A percentile compares a stretch with the other conserved stretches of the same genome.
These are phyloP conservation scores for Aphidius colemani DNA, from an alignment of 2,888 invertebrate genomes.

Conservation along the genomic window DNA sequence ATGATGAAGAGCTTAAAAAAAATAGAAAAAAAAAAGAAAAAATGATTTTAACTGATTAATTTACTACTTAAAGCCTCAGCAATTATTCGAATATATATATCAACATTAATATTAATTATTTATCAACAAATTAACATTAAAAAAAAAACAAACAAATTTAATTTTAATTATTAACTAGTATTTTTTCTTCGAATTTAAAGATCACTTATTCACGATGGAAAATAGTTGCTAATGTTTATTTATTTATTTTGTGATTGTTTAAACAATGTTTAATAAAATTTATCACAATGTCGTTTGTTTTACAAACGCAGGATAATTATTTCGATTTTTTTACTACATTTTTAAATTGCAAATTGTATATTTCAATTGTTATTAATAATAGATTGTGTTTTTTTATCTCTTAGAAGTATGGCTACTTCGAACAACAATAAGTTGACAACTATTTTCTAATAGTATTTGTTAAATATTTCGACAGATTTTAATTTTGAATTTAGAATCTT, in stretches of 20 bases:
- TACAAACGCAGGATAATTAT: background rate
- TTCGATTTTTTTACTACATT: background rate
- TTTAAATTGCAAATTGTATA: background rate
- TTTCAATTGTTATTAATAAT: background rate
- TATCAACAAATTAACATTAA: conserved; percentile 36
- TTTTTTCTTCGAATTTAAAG: conserved; percentile 1
- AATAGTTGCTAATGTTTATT: too few species aligned
- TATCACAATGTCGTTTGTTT: background rate
- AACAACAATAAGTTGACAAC: background rate
- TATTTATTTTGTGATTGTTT: background rate
- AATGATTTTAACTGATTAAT: background rate
- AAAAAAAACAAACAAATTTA: conserved; percentile 34
- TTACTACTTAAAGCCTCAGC: conserved; percentile 25
- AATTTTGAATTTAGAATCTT: background rate
- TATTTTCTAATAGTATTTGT: too few species aligned
- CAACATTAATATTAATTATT: conserved; percentile 39
- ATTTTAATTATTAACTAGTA: conserved; percentile 14
- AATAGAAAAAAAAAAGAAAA: conserved; percentile 11
- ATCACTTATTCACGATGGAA: background rate
- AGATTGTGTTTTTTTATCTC: background rate
- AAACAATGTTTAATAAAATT: background rate
- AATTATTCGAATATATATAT: conserved; percentile 8
- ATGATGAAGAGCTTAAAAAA: background rate
- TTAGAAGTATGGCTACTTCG: background rate
- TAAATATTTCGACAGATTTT: background rate